Evolutionary conservation across 2,888 invertebrate species (phyloP).

Genomic region (Drosophila setosimentum): DNA sequence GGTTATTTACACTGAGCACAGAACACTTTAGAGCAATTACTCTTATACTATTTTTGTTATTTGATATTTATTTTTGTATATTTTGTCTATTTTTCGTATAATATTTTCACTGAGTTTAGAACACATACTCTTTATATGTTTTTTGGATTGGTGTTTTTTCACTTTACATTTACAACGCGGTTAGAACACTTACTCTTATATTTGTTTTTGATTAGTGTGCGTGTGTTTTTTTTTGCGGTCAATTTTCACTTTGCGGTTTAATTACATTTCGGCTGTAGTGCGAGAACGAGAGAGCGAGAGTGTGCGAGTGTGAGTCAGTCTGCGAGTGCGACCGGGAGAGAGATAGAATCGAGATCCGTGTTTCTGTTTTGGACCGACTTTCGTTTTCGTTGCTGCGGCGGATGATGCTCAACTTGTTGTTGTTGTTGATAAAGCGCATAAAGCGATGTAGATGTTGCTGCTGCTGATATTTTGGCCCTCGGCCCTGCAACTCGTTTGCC

Average conservation of each 20-base stretch:
- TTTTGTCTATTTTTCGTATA: neutral
- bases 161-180: neutral
- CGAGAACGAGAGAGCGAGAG: neutral
- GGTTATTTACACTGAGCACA: conserved; percentile 43
- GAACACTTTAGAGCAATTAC: conserved; percentile 50
- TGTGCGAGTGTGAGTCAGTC: no score
- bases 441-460: conserved; percentile 35
- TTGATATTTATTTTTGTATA: neutral
- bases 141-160: neutral
- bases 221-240: conserved; percentile 10
- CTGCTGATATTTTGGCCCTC: conserved; percentile 50
- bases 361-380: conserved; percentile 61
- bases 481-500: conserved; percentile 73
- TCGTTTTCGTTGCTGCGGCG: conserved; percentile 69
- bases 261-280: conserved; percentile 27
- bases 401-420: conserved; percentile 42
- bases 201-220: conserved; percentile 2
- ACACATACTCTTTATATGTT: neutral
- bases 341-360: conserved; percentile 43
- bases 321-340: neutral
- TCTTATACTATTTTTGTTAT: conserved; percentile 5
- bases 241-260: conserved; percentile 52
- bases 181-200: neutral
- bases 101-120: neutral
- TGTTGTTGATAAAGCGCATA: conserved; percentile 72